Evolutionary conservation across 2,797 vertebrate genomes (phyloP), one percentile per base, ranked within the genome.

Genomic region (Xiphorhynchus erythropygius): DNA sequence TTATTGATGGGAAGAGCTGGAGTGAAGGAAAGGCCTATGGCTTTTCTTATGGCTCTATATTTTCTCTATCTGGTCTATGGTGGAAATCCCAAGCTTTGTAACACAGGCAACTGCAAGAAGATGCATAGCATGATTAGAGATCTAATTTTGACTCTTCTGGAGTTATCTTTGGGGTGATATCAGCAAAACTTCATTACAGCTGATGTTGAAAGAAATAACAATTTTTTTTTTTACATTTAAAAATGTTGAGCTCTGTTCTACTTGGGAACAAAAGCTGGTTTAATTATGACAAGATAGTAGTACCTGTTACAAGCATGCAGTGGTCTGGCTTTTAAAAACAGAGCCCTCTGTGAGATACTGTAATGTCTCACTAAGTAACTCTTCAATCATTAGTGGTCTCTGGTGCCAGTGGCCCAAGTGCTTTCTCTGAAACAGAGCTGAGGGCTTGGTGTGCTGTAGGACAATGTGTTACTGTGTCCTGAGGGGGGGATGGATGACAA

Each of bases 81-180:
- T 60, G 57, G 50, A 62, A 95, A 68, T 63, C 22, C 41, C 42
- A 57, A 64, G 28, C 37, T 73, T 39, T 76, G 49, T 53, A 55
- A 32, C 55, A 44, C 2, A 8, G 30, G 32, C 33, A 56, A 4
- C 10, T 46, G 28, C 49, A 69, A 78, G 9, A 12, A 37, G 30
- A 17, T 7, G 10, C 1, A 25, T 0, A 37, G 35, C 3, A 28
- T 13, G 9, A 39, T 50, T 11, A 44, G 19, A 55, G 12, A 76
- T 30, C 10, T 70, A 13, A 39, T 60, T 81, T 74, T 75, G 50
- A 47, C 12, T 86, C 25, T 8, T 25, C 1, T 13, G 33, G 37
- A 15, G 16, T 57, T 62, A 17, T 18, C 24, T 60, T 71, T 77
- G 30, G n/a, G 69, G 5, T 64, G n/a, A 13, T 63, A 63, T 11